phyloP scores from a whole-genome alignment of 1,140 invertebrate species.

The Anastrepha obliqua region DNA sequence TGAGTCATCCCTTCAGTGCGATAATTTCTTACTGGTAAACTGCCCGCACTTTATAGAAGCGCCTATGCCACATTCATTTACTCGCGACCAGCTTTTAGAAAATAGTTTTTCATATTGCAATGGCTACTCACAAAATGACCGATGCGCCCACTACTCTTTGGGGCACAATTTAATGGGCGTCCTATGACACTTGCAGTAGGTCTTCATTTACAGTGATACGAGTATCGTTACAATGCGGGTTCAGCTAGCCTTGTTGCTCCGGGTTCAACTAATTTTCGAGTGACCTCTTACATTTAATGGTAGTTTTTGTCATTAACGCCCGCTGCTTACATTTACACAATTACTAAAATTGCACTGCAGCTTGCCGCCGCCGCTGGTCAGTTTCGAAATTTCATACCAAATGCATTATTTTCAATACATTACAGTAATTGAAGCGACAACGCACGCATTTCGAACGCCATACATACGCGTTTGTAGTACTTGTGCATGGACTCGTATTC shows the following conservation, averaged over 20 bases:
- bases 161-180: conserved; percentile 17
- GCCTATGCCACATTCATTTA: background rate
- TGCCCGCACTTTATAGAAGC: background rate
- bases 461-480: background rate
- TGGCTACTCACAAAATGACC: background rate
- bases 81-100: background rate
- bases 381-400: background rate
- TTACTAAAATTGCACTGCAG: conserved; percentile 3
- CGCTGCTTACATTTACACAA: background rate
- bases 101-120: conserved; percentile 18
- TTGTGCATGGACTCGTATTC: background rate
- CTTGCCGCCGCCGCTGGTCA: background rate
- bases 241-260: background rate
- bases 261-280: conserved; percentile 33
- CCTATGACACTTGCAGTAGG: background rate
- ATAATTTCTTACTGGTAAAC: background rate
- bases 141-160: background rate
- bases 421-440: conserved; percentile 12
- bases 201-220: background rate
- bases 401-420: conserved; percentile 34
- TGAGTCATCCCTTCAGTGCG: background rate
- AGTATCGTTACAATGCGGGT: background rate
- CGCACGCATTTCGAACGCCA: background rate
- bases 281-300: conserved; percentile 27
- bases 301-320: conserved; percentile 18